A percentile compares a stretch with the other conserved stretches of the same genome.
Conservation (phyloP, 2,113 vertebrate species). For the Natator depressus region DNA sequence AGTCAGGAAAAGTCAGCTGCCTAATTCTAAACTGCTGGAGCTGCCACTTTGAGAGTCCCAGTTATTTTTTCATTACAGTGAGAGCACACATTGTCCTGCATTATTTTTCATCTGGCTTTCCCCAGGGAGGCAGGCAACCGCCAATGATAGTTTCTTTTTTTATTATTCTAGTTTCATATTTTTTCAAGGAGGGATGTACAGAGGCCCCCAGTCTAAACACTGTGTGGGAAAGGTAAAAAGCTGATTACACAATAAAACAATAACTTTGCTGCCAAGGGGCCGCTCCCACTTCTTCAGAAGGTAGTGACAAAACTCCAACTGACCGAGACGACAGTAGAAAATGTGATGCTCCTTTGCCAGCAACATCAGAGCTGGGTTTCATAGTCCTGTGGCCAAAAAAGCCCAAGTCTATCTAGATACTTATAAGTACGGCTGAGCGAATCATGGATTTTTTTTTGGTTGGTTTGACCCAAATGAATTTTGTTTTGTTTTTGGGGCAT, state of each 20-base stretch:
- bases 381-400: slow-evolving; percentile 18
- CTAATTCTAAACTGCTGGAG: slow-evolving; percentile 56
- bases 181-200: not conserved
- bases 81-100: slow-evolving; percentile 34
- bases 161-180: slow-evolving; percentile 28
- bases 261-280: not conserved
- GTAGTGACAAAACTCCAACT: not conserved
- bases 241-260: slow-evolving; percentile 13
- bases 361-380: slow-evolving; percentile 16
- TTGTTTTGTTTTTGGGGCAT: not conserved
- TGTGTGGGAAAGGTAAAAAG: slow-evolving; percentile 9
- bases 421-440: not conserved
- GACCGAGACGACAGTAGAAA: slow-evolving; percentile 48
- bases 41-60: slow-evolving; percentile 43
- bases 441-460: not conserved
- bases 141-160: not conserved
- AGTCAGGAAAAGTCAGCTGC: slow-evolving; percentile 42
- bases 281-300: slow-evolving; percentile 29
- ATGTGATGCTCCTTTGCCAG: slow-evolving; percentile 13
- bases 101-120: slow-evolving; percentile 10
- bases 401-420: slow-evolving; percentile 18
- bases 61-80: slow-evolving; percentile 53
- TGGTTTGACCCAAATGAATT: not conserved
- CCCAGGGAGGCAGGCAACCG: not conserved
- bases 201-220: not conserved